These are phyloP conservation scores for Coryphaenoides rupestris DNA, from an alignment of 2,113 vertebrate species.

Conservation along the genomic window DNA sequence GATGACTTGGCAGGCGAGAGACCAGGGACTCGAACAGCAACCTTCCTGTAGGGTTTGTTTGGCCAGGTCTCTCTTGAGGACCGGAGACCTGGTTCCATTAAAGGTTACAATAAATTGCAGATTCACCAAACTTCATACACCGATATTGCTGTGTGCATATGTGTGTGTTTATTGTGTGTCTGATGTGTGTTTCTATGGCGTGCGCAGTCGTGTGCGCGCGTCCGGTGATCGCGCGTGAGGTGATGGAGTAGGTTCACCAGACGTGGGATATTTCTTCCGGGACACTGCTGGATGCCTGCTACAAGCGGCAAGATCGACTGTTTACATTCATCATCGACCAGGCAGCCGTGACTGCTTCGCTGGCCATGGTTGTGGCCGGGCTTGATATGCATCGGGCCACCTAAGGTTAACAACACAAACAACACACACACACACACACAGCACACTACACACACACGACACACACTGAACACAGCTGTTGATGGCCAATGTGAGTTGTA, in stretches of 20 bases:
- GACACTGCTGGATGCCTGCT: slow-evolving; percentile 87
- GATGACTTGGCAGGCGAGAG: too few relatives aligned
- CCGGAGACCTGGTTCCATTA: too few relatives aligned
- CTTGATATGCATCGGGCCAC: slow-evolving; percentile 93
- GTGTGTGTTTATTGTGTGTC: too few relatives aligned
- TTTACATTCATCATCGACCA: slow-evolving; percentile 93
- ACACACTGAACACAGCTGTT: too few relatives aligned
- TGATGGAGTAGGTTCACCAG: slow-evolving; percentile 97
- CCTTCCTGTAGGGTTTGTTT: too few relatives aligned
- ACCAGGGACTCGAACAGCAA: too few relatives aligned
- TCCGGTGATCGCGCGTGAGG: slow-evolving; percentile 87
- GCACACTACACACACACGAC: slow-evolving; percentile 6
- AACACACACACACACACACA: slow-evolving; percentile 1
- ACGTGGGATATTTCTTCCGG: slow-evolving; percentile 96
- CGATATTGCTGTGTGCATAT: slow-evolving; percentile 31
- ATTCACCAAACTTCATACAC: too few relatives aligned
- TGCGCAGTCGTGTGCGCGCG: slow-evolving; percentile 22
- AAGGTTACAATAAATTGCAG: too few relatives aligned
- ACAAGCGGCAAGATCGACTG: slow-evolving; percentile 86
- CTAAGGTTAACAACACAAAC: slow-evolving; percentile 81
- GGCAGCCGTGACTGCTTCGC: slow-evolving; percentile 82
- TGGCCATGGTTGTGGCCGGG: slow-evolving; percentile 91
- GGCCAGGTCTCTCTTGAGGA: too few relatives aligned
- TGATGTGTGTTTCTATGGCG: slow-evolving; percentile 18
- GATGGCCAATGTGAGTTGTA: too few relatives aligned